Conservation (phyloP, 2,888 invertebrate species). For the Calliopum simillimum region DNA sequence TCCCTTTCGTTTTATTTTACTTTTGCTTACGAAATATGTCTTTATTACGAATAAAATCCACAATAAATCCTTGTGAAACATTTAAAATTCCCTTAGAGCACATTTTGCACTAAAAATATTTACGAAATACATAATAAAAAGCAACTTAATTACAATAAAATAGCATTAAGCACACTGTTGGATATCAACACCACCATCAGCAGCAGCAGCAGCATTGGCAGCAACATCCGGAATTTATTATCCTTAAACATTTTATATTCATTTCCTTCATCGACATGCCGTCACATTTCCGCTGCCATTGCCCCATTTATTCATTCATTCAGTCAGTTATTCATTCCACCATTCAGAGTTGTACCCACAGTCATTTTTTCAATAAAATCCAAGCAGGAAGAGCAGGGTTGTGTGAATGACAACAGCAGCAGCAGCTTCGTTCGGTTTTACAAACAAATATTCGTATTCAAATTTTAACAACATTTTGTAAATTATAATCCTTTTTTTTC, state of each 20-base stretch:
- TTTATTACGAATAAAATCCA: background rate
- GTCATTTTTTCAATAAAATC: background rate
- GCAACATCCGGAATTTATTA: slow-evolving; percentile 22
- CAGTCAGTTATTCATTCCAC: background rate
- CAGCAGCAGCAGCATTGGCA: background rate
- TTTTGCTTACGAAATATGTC: background rate
- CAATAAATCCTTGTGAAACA: background rate
- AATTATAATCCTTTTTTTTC: slow-evolving; percentile 15
- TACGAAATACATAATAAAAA: slow-evolving; percentile 3
- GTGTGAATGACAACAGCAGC: background rate
- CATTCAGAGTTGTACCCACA: background rate
- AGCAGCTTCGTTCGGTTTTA: background rate
- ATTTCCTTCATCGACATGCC: background rate
- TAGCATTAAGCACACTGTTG: slow-evolving; percentile 1
- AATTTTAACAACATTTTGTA: slow-evolving; percentile 22
- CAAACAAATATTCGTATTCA: slow-evolving; percentile 18
- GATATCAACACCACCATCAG: background rate
- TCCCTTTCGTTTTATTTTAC: background rate
- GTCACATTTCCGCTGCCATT: background rate
- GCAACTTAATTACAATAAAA: background rate
- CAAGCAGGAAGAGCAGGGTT: background rate
- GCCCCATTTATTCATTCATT: background rate
- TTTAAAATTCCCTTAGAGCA: background rate
- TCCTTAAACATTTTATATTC: slow-evolving; percentile 11
- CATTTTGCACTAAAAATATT: background rate